Evolutionary conservation across 2,888 invertebrate genomes (phyloP).

Genomic region (Limnephilus rhombicus): DNA sequence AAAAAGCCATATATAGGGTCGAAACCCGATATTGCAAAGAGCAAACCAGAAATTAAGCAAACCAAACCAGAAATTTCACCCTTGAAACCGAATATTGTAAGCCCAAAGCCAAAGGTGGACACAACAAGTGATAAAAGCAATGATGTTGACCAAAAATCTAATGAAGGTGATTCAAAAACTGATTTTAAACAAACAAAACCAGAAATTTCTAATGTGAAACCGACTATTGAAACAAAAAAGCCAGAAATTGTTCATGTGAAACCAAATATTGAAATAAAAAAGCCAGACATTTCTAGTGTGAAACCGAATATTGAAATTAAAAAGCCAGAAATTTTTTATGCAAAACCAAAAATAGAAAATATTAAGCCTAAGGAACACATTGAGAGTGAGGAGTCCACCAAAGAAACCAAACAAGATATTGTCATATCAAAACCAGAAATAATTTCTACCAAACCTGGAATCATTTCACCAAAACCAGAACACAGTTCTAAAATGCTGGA

Average conservation of each 20-base stretch:
- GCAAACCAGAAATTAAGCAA: conserved; percentile 36
- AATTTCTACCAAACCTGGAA: conserved; percentile 7
- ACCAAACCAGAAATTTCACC: conserved; percentile 36
- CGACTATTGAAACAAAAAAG: conserved; percentile 8
- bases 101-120: not conserved
- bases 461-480: conserved; percentile 31
- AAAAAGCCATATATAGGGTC: not conserved
- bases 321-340: not conserved
- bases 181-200: conserved; percentile 11
- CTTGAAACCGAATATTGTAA: conserved; percentile 8
- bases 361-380: conserved; percentile 28
- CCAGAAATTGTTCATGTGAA: conserved; percentile 12
- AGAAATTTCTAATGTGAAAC: conserved; percentile 11
- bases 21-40: conserved; percentile 22
- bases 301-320: conserved; percentile 27
- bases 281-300: conserved; percentile 20
- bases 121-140: not conserved
- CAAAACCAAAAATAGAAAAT: conserved; percentile 27
- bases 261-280: not conserved
- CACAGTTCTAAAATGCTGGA: not conserved
- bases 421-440: conserved; percentile 25
- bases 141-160: conserved; percentile 32
- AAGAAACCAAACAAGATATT: not conserved
- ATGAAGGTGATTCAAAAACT: conserved; percentile 43
- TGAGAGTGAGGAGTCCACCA: not conserved